A percentile compares a stretch with the other conserved stretches of the same genome.
Evolutionary conservation across 1,140 invertebrate species (phyloP).

Genomic region (Bactericera cockerelli): DNA sequence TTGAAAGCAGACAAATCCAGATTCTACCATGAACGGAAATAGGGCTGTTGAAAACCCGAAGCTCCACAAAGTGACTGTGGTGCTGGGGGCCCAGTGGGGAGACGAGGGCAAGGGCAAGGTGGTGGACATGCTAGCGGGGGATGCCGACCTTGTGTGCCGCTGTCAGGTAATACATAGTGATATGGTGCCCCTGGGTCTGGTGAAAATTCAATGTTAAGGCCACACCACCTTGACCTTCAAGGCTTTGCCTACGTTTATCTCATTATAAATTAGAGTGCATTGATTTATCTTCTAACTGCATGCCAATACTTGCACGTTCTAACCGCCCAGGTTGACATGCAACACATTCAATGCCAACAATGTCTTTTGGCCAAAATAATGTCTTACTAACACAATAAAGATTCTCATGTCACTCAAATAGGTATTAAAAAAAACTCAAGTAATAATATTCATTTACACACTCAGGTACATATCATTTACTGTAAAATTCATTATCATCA

Average conservation of each 20-base stretch:
- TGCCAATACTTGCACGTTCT: no score
- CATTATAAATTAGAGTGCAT: not conserved
- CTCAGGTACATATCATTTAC: no score
- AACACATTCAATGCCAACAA: no score
- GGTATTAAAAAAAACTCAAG: no score
- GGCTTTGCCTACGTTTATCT: not conserved
- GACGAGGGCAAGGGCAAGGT: conserved; percentile 99
- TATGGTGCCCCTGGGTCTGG: not conserved
- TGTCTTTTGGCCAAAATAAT: no score
- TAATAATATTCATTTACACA: no score
- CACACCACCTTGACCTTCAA: not conserved
- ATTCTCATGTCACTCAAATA: no score
- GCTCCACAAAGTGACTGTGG: conserved; percentile 64
- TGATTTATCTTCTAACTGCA: conserved; percentile 4
- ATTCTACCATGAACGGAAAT: not conserved
- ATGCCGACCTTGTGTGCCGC: conserved; percentile 85
- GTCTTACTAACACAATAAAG: no score
- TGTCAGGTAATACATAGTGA: conserved; percentile 62
- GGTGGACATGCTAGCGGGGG: conserved; percentile 87
- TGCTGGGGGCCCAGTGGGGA: conserved; percentile 98
- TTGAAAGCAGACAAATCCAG: not conserved
- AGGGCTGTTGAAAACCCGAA: not conserved
- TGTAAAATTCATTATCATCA: no score
- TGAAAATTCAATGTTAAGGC: not conserved
- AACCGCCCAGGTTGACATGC: no score